Evolutionary conservation across 2,888 invertebrate species (phyloP), one percentile per base, ranked within the genome.

Genomic region (Cheilosia variabilis): DNA sequence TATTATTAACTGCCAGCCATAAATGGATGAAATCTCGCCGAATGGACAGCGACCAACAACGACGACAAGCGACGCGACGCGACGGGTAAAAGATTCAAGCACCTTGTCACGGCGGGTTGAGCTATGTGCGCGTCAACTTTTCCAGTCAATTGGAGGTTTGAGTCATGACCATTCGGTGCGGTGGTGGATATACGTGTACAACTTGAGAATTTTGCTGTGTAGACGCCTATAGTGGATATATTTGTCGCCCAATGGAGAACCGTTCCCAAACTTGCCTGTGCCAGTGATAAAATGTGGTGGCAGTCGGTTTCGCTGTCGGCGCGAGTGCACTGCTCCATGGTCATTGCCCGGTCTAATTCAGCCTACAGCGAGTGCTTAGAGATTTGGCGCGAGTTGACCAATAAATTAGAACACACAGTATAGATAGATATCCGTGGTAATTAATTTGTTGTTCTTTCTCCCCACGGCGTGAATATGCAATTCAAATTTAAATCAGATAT

Each of bases 391-490:
- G 69, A 84, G 75, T 80, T 69, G 75, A 55, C 80, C 75, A 84
- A 84, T 84, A 84, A 84, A 84, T 84, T 84, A 84, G 84, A 84
- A 84, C 84, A 80, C 73, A 84, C 80, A 75, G 63, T 65, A n/a
- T n/a, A 71, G 84, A 84, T 84, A 80, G 69, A 69, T 69, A 84
- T 84, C 80, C 84, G 75, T 45, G 80, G 65, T 84, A 84, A 80
- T 84, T 84, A 84, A 84, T 84, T 84, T 84, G 84, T 84, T 84
- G 84, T 80, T 84, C 80, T 79, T 60, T 80, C 63, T 63, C 73
- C 79, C 47, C 58, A 31, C 24, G 84, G 84, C 84, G 69, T 75
- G 68, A 73, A 79, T 65, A 73, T 83, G 73, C 73, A 83, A 79
- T 83, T 79, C 73, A 80, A 79, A 79, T 79, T 57, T 19, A 53